Percentiles rank a stretch among this genome's conserved stretches.
Evolutionary conservation across 2,888 invertebrate species (phyloP).

Genomic region (Athalia rosae): DNA sequence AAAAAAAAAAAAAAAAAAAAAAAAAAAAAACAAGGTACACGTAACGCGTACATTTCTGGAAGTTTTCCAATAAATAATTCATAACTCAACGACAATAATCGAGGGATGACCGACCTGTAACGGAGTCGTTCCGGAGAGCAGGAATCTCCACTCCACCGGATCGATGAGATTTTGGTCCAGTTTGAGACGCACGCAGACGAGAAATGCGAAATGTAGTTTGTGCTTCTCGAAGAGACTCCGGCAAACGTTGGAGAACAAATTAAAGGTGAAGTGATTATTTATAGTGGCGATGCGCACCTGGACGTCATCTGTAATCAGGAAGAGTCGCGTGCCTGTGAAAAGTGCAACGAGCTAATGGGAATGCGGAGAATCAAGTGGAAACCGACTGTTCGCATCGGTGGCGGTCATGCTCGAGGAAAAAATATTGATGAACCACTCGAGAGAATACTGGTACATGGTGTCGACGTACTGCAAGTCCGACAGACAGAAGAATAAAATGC

Average conservation of each 20-base stretch:
- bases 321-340: background rate
- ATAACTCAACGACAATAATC: background rate
- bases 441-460: constrained; percentile 96
- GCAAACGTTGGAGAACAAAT: constrained; percentile 90
- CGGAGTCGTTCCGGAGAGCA: constrained; percentile 84
- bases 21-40: no score
- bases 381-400: constrained; percentile 80
- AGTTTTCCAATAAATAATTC: constrained; percentile 43
- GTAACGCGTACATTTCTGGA: background rate
- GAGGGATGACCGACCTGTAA: constrained; percentile 70
- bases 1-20: no score
- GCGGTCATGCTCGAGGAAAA: constrained; percentile 84
- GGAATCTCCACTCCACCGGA: constrained; percentile 82
- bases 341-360: no score
- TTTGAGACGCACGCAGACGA: constrained; percentile 82
- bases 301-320: constrained; percentile 78
- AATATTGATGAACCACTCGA: constrained; percentile 92
- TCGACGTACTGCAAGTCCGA: constrained; percentile 91
- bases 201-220: constrained; percentile 89
- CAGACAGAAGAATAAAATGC: constrained; percentile 91
- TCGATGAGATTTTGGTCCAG: constrained; percentile 79
- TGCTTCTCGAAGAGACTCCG: constrained; percentile 93
- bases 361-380: no score
- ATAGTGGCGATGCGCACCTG: constrained; percentile 85
- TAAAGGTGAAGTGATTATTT: constrained; percentile 87